Evolutionary conservation across 2,113 vertebrate species (phyloP).

Genomic region (Heterotilapia buettikoferi): DNA sequence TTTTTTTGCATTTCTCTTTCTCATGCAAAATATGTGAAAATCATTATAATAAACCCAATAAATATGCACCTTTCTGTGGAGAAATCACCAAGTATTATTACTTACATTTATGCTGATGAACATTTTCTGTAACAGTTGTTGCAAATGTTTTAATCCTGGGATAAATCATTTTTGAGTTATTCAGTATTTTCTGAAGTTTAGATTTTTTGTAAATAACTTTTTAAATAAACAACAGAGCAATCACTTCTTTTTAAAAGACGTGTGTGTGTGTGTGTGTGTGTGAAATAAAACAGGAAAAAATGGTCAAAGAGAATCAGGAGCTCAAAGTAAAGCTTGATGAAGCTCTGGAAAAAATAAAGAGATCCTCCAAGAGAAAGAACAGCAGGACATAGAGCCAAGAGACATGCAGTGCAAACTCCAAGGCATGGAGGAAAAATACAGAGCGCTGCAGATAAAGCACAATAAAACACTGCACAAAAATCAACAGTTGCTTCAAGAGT

Average conservation of each 20-base stretch:
- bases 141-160: background rate
- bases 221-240: background rate
- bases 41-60: background rate
- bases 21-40: background rate
- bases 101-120: background rate
- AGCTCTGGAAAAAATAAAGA: background rate
- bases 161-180: background rate
- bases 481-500: background rate
- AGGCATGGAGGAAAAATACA: background rate
- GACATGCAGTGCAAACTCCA: background rate
- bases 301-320: background rate
- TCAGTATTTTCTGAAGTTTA: background rate
- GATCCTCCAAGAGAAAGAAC: background rate
- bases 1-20: background rate
- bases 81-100: background rate
- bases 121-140: background rate
- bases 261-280: background rate
- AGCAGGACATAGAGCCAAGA: background rate
- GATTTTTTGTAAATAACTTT: background rate
- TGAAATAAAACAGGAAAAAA: background rate
- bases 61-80: background rate
- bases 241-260: accelerated
- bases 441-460: background rate
- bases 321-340: background rate
- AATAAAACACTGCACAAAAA: background rate